Base-by-base conservation (phyloP, 2,888 invertebrate species). In the Leptinotarsa peninsularis region DNA sequence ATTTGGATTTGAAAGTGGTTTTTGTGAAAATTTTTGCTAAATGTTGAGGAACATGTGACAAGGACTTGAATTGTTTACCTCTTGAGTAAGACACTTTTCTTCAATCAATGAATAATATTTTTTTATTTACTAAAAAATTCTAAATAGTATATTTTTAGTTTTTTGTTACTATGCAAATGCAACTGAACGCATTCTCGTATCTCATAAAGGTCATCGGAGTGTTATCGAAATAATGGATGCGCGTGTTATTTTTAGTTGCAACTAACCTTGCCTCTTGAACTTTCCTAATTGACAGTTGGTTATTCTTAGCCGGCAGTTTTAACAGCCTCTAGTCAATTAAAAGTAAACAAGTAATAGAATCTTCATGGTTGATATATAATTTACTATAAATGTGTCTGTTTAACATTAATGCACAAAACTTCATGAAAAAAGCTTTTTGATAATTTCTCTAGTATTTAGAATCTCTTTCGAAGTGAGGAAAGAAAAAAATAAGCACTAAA, bases 11-110 rank as follows among this genome's bases (percentile, higher is more conserved):
- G 13, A 43, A 21, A 67, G 67, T 68, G 54, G 58, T 54, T 23
- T n/a, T 21, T 4, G 60, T 67, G 56, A 21, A 56, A 43, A 66
- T n/a, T 27, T 50, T 56, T 27, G 67, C 17, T 52, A 71, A 49
- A 43, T 73, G 66, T 56, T 50, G 49, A 72, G 54, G 70, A 79
- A 77, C 76, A 79, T 77, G 79, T 76, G 72, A 79, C 70, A 75
- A 67, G 70, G 56, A 69, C 23, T 73, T 74, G 66, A 68, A 27
- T 66, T 58, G 21, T 67, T 75, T 69, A 69, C 54, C 74, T 67
- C 23, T 72, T 49, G 56, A 78, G 79, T 79, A 67, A 79, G 79
- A 72, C 67, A 21, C 21, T 58, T 71, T 56, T 60, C 33, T 43
- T 43, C 10, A 43, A 43, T 43, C 43, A 43, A 3, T 10, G 43